phyloP scores from a whole-genome alignment of 1,140 invertebrate genomes.

The Antheraea mylitta region DNA sequence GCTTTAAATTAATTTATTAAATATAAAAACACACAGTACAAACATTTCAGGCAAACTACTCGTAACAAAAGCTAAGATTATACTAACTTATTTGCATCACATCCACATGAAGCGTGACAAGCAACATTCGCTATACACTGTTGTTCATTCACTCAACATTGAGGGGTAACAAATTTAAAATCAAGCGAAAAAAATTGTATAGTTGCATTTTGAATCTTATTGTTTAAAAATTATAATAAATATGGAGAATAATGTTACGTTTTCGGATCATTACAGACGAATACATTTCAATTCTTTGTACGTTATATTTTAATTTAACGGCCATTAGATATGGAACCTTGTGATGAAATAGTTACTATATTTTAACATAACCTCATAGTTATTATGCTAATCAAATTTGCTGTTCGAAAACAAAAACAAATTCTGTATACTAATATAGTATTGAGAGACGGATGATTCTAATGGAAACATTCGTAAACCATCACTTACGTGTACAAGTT shows the following conservation, averaged over 20 bases:
- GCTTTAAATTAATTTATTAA: not conserved
- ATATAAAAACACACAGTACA: not conserved
- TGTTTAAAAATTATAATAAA: not conserved
- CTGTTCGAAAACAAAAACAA: no score
- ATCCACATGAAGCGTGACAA: not conserved
- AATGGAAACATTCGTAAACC: no score
- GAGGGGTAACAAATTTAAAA: not conserved
- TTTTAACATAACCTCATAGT: no score
- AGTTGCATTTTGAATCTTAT: not conserved
- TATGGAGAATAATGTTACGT: not conserved
- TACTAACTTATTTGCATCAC: conserved; percentile 1
- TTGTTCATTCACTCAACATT: not conserved
- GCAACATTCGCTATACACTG: not conserved
- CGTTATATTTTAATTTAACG: no score
- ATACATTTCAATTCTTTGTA: no score
- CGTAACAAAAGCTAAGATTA: not conserved
- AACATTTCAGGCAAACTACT: not conserved
- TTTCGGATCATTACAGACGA: no score
- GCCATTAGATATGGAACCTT: no score
- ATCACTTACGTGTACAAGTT: no score
- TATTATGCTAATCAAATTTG: no score
- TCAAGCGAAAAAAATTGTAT: not conserved
- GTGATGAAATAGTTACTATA: no score
- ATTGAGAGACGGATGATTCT: no score
- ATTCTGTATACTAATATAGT: no score